Base-by-base conservation (phyloP, 2,797 vertebrate species). In the Channa striata region DNA sequence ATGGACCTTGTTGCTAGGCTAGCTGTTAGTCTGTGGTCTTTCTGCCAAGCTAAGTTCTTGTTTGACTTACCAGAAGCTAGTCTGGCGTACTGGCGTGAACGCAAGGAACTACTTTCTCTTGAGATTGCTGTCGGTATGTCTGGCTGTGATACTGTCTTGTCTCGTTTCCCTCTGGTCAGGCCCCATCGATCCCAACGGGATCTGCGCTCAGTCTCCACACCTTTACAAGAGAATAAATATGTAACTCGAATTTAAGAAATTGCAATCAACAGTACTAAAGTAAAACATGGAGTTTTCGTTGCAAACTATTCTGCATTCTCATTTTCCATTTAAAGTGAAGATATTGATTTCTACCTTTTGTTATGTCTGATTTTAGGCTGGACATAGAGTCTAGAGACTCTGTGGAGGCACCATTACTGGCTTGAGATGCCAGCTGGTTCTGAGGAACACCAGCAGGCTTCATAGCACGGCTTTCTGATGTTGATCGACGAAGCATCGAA, bases 141-240 rank as follows among this genome's bases (percentile, higher is more conserved):
- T 19, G 97, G 95, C 88, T 99, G 98, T 0, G 96, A 99, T 2
- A 93, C 88, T 0, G 92, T 94, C 87, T 97, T 98, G 87, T 97
- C 96, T 80, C 94, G 95, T 80, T 88, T 95, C 40, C 94, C 89
- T 74, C 97, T 93, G 0, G 95, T 96, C 76, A 99, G 82, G 5
- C 97, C 97, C 98, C 96, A 98, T 46, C 96, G 93, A 79, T 97
- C 96, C 97, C 98, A 99, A 67, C 96, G 95, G 6, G 95, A 97
- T 74, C 93, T 90, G 4, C 91, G 92, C 5, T 95, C 96, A 59
- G 40, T 83, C 63, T 91, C 95, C 68, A 49, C 74, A 25, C 85
- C 94, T 85, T 90, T n/a, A 5, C 19, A 48, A 51, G 8, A 80
- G 12, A 59, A 48, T 64, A 12, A 23, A 59, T 75, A 36, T 71